Evolutionary conservation across 2,888 invertebrate genomes (phyloP).

Genomic region (Spatulosminthurus flaviceps): DNA sequence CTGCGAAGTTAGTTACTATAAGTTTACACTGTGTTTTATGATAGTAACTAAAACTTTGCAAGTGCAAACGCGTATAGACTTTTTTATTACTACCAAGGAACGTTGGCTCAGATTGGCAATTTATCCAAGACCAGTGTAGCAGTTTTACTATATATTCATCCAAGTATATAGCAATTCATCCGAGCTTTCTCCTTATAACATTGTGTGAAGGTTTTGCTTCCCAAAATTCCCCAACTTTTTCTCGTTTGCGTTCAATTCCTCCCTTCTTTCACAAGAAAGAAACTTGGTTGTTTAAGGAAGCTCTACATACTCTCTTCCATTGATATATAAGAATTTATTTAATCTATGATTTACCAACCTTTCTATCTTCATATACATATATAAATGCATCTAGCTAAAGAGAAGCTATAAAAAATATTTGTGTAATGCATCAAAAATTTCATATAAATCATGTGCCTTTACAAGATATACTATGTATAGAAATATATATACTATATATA

Average conservation of each 20-base stretch:
- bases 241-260: not conserved
- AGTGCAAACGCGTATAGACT: not conserved
- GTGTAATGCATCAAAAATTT: not conserved
- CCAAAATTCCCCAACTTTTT: not conserved
- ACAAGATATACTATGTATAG: not conserved
- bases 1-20: not conserved
- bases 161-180: no score
- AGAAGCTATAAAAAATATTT: no score
- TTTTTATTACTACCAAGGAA: constrained; percentile 2
- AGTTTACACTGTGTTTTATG: constrained; percentile 10
- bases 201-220: no score
- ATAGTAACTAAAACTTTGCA: not conserved
- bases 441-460: not conserved
- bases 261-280: no score
- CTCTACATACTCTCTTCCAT: not conserved
- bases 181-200: no score
- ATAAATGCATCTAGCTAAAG: no score
- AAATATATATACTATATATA: not conserved
- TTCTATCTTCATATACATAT: no score
- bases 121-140: no score
- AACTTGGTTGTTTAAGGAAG: not conserved
- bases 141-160: no score
- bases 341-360: not conserved
- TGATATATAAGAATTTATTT: not conserved
- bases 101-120: not conserved